phyloP scores from a whole-genome alignment of 1,140 invertebrate genomes.

The Drosophila suzukii region DNA sequence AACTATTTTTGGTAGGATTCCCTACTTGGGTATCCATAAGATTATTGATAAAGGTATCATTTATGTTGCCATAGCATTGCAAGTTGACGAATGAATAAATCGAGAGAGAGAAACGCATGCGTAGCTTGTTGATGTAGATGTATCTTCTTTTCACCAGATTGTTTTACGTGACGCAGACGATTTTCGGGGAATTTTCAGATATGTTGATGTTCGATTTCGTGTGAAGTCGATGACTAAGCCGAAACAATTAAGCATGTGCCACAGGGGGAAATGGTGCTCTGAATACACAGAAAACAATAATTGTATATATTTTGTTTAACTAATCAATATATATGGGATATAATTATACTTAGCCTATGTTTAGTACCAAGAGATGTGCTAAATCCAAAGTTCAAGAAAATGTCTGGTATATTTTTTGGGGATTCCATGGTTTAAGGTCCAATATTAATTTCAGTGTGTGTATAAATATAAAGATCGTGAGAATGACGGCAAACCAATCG shows the following conservation, averaged over 20 bases:
- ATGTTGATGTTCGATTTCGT: slow-evolving; percentile 23
- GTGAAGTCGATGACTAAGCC: slow-evolving; percentile 29
- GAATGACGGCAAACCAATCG: background rate
- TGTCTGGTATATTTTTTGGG: no score
- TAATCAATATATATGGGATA: background rate
- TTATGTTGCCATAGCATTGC: no score
- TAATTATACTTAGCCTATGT: no score
- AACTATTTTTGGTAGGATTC: no score
- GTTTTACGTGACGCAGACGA: slow-evolving; percentile 33
- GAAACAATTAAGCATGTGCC: slow-evolving; percentile 12
- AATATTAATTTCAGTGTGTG: background rate
- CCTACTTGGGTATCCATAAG: background rate
- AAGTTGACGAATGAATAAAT: background rate
- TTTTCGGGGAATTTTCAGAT: slow-evolving; percentile 40
- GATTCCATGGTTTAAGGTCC: background rate
- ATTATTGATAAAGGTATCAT: background rate
- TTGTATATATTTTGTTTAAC: no score
- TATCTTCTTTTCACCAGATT: slow-evolving; percentile 10
- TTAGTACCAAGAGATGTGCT: no score
- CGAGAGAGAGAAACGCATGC: background rate
- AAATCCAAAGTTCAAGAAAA: no score
- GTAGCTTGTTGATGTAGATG: slow-evolving; percentile 4
- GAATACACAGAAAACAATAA: background rate
- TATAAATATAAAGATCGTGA: background rate
- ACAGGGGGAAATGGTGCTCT: background rate